Evolutionary conservation across 2,888 invertebrate genomes (phyloP).

Genomic region (Chromoteleia sp.): DNA sequence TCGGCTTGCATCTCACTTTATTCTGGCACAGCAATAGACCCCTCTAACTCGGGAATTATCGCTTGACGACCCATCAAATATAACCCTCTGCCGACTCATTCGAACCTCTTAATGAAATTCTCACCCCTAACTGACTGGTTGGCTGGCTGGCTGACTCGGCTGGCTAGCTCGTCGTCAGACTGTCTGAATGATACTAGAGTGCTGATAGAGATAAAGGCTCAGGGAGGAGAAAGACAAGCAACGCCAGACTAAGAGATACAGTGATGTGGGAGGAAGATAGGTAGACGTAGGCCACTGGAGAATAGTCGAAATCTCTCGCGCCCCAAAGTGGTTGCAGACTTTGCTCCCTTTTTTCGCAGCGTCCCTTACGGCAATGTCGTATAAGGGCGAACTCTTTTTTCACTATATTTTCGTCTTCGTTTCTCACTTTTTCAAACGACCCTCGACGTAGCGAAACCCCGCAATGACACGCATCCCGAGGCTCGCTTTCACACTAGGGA

Average conservation of each 20-base stretch:
- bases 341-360: constrained; percentile 81
- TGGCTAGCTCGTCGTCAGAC: constrained; percentile 78
- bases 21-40: constrained; percentile 73
- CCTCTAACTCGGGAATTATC: constrained; percentile 84
- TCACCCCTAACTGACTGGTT: constrained; percentile 84
- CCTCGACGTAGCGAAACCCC: constrained; percentile 73
- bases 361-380: constrained; percentile 82
- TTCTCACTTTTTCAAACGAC: constrained; percentile 72
- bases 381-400: constrained; percentile 73
- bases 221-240: constrained; percentile 72
- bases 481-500: constrained; percentile 83
- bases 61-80: constrained; percentile 85
- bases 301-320: constrained; percentile 84
- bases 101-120: constrained; percentile 85
- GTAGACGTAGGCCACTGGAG: constrained; percentile 77
- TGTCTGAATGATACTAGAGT: constrained; percentile 80
- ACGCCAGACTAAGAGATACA: constrained; percentile 67
- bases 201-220: constrained; percentile 74
- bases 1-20: constrained; percentile 67
- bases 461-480: constrained; percentile 82
- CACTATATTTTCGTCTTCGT: constrained; percentile 57
- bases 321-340: constrained; percentile 83
- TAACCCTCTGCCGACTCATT: constrained; percentile 84
- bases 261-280: constrained; percentile 70
- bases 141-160: constrained; percentile 77